Evolutionary conservation across 2,113 vertebrate species (phyloP).

Genomic region (Balaeniceps rex): DNA sequence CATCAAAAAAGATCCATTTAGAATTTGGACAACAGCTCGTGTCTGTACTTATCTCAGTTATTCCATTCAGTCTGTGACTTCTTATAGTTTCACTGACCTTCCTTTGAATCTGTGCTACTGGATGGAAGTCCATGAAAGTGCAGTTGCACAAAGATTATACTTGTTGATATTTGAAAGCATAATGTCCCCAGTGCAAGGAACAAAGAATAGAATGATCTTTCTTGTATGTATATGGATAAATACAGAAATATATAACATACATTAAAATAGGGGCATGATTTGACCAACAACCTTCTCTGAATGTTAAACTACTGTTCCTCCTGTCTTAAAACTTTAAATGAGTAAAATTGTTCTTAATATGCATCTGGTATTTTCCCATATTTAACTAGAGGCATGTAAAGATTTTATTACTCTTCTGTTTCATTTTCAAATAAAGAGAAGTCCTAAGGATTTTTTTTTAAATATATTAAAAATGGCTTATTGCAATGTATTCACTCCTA

Average conservation of each 20-base stretch:
- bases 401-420: background rate
- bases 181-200: background rate
- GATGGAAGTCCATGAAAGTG: background rate
- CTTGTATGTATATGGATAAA: background rate
- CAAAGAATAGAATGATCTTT: background rate
- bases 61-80: background rate
- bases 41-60: background rate
- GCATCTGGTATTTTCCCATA: background rate
- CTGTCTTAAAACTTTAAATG: background rate
- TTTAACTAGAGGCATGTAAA: background rate
- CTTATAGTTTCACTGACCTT: background rate
- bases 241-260: background rate
- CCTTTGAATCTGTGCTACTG: background rate
- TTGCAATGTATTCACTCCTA: background rate
- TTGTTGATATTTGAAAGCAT: background rate
- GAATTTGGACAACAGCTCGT: background rate
- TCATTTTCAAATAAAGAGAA: background rate
- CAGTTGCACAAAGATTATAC: background rate
- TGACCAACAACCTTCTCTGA: background rate
- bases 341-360: background rate
- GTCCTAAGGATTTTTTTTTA: background rate
- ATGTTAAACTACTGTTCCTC: background rate
- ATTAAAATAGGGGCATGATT: background rate
- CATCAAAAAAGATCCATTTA: background rate
- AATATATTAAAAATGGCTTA: background rate